A percentile compares a stretch with the other conserved stretches of the same genome.
Conservation (phyloP, 2,113 vertebrate genomes). For the Oreochromis tanganicae region DNA sequence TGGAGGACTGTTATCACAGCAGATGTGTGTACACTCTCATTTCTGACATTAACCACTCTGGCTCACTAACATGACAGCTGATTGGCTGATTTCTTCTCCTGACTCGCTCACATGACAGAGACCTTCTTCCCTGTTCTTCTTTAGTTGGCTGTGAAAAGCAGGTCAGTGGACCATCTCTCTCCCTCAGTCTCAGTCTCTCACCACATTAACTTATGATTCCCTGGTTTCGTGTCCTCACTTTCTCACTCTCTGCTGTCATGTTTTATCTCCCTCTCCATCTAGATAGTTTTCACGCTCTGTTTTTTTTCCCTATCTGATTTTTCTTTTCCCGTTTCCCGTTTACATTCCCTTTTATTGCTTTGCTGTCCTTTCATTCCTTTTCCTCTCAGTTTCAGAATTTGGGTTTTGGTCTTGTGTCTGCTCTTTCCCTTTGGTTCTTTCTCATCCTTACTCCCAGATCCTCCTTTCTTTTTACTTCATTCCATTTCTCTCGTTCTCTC, state of each 20-base stretch:
- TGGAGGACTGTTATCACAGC: neutral
- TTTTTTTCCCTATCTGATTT: neutral
- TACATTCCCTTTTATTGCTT: neutral
- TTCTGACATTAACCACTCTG: neutral
- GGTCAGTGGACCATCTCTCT: constrained; percentile 50
- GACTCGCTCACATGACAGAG: constrained; percentile 27
- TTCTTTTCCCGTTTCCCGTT: neutral
- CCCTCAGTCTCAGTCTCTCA: neutral
- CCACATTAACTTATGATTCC: constrained; percentile 35
- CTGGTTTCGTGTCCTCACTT: constrained; percentile 10
- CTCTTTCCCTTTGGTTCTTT: neutral
- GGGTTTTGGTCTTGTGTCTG: neutral
- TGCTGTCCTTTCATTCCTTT: neutral
- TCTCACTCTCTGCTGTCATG: neutral
- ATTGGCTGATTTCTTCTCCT: constrained; percentile 39
- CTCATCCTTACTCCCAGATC: too few relatives aligned
- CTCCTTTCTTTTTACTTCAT: neutral
- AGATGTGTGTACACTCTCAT: neutral
- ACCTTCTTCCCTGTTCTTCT: constrained; percentile 5
- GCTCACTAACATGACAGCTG: neutral
- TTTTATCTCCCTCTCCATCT: neutral
- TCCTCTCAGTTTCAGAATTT: neutral
- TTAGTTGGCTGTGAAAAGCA: constrained; percentile 39
- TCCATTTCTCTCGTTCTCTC: neutral
- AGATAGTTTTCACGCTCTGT: neutral